phyloP scores from a whole-genome alignment of 2,888 invertebrate species.

The Andrena haemorrhoa region DNA sequence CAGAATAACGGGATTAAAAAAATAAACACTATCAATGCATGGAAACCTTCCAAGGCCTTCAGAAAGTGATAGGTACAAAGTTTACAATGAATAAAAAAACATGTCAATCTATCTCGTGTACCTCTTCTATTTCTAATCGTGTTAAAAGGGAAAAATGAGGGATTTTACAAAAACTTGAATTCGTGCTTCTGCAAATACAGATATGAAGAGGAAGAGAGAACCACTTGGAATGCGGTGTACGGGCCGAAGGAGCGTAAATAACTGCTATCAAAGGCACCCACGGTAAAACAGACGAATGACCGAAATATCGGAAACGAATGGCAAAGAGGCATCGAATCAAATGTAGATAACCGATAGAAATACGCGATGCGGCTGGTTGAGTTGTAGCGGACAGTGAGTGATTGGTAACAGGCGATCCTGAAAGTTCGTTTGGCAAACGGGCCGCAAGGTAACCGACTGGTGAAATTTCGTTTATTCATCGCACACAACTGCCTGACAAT shows the following conservation, averaged over 20 bases:
- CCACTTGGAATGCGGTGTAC: neutral
- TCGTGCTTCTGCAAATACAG: neutral
- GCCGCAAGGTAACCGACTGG: slow-evolving; percentile 44
- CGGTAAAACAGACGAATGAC: slow-evolving; percentile 43
- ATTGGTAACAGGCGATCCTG: slow-evolving; percentile 70
- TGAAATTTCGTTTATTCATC: slow-evolving; percentile 65
- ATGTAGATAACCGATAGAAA: slow-evolving; percentile 75
- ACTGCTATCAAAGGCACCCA: slow-evolving; percentile 48
- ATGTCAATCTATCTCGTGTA: neutral
- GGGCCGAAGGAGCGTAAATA: slow-evolving; percentile 42
- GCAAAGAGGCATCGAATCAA: slow-evolving; percentile 64
- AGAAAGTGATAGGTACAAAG: neutral
- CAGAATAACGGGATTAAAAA: neutral
- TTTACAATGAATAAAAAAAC: no score
- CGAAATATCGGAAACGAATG: slow-evolving; percentile 63
- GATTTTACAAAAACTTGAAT: neutral
- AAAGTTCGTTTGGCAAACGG: slow-evolving; percentile 61
- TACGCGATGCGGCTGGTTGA: slow-evolving; percentile 70
- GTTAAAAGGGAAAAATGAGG: neutral
- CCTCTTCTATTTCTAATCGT: neutral
- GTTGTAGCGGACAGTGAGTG: slow-evolving; percentile 75
- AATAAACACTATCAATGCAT: neutral
- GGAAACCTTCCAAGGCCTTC: neutral
- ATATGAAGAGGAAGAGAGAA: neutral
- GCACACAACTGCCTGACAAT: slow-evolving; percentile 32